phyloP scores from a whole-genome alignment of 2,888 invertebrate genomes.

The Brenthis daphne region DNA sequence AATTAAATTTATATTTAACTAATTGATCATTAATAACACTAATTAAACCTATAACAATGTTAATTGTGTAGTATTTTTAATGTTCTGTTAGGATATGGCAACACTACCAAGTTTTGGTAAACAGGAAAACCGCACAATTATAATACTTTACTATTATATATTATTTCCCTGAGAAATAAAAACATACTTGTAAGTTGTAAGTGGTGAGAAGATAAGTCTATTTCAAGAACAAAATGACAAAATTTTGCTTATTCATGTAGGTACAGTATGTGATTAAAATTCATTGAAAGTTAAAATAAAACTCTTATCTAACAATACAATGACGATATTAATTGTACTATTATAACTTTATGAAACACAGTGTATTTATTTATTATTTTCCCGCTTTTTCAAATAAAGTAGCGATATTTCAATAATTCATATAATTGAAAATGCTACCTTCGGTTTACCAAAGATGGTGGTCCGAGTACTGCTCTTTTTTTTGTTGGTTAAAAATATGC shows the following conservation, averaged over 20 bases:
- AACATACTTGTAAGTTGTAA: background rate
- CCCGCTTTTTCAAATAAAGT: no score
- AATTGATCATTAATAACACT: constrained; percentile 32
- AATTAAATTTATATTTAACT: constrained; percentile 27
- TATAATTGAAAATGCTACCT: no score
- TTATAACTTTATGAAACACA: no score
- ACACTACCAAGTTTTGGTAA: constrained; percentile 28
- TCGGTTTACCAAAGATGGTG: no score
- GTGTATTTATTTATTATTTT: no score
- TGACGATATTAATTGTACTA: no score
- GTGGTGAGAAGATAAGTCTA: no score
- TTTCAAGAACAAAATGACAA: background rate
- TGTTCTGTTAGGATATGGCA: constrained; percentile 10
- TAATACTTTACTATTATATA: constrained; percentile 27
- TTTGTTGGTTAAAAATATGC: no score
- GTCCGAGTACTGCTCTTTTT: no score
- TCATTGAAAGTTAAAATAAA: no score
- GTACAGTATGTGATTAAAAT: background rate
- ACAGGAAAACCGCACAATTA: constrained; percentile 36
- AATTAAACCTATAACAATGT: constrained; percentile 28
- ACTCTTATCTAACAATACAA: no score
- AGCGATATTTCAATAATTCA: no score
- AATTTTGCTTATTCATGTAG: constrained; percentile 3
- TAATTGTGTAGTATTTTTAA: constrained; percentile 32
- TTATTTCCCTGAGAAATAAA: constrained; percentile 15